Base-by-base conservation (phyloP, 2,888 invertebrate species). In the Lissocephala sabroskyi region DNA sequence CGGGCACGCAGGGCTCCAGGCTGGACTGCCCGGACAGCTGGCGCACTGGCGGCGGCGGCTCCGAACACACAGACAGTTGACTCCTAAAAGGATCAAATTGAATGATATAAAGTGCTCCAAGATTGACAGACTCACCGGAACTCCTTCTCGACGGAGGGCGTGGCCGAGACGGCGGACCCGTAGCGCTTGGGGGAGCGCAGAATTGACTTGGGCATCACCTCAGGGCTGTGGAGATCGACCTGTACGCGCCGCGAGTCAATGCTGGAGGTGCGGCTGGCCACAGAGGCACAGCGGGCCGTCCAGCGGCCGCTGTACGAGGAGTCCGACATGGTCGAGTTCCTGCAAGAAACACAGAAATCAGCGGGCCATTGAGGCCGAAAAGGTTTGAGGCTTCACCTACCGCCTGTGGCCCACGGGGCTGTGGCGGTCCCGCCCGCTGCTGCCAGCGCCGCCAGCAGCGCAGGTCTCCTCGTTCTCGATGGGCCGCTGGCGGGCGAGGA, bases 401-500 rank as follows among this genome's bases (percentile, higher is more conserved):
- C 81, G 75, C 62, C 84, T 81, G 59, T 80, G 78, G 9, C 67
- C 79, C 54, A 76, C 45, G 2, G 80, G 80, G 49, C 79, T 81
- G 44, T 56, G 58, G 0, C 60, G 56, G n/a, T 63, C 61, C 5
- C 74, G 70, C 7, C 76, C 76, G n/a, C n/a, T n/a, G n/a, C n/a
- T n/a, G n/a, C n/a, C n/a, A n/a, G n/a, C n/a, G n/a, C n/a, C n/a
- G n/a, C n/a, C n/a, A n/a, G n/a, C n/a, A n/a, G n/a, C n/a, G n/a
- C n/a, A n/a, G n/a, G n/a, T n/a, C 60, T 90, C 88, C 33, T 90
- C 89, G 62, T 92, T 92, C 58, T 91, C 90, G 28, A 94, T 89
- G 39, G 91, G 90, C 59, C 91, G 89, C 78, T 95, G 95, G 5
- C 94, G 85, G 6, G 90, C 87, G 35, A 95, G 86, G 40, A 92